Evolutionary conservation across 1,140 invertebrate species (phyloP).

Genomic region (Carposina sasakii): DNA sequence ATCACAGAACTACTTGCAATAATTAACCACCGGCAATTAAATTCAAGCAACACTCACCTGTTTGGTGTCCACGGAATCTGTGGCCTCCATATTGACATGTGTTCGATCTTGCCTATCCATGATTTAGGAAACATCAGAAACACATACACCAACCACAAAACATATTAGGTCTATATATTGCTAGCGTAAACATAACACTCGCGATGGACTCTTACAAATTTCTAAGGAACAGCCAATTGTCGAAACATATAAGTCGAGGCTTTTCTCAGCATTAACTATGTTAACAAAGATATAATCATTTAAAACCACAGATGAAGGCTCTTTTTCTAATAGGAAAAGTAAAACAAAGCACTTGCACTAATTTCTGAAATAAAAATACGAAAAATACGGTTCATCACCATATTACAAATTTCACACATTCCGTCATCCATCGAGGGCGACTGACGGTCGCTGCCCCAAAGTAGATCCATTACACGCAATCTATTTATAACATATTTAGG

Average conservation of each 20-base stretch:
- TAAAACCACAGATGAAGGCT: too few species aligned
- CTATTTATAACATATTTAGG: not conserved
- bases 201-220: constrained; percentile 56
- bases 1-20: too few species aligned
- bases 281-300: too few species aligned
- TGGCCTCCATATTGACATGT: constrained; percentile 68
- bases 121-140: constrained; percentile 67
- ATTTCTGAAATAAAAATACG: constrained; percentile 21
- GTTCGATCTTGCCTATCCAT: constrained; percentile 65
- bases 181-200: constrained; percentile 65
- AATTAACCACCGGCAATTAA: constrained; percentile 56
- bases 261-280: constrained; percentile 37
- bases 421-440: constrained; percentile 69
- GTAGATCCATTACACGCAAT: constrained; percentile 40
- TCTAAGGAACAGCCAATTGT: constrained; percentile 67
- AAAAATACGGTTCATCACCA: constrained; percentile 67
- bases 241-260: constrained; percentile 55
- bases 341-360: not conserved
- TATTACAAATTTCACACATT: constrained; percentile 69
- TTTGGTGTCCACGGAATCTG: constrained; percentile 64
- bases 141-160: constrained; percentile 50
- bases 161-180: constrained; percentile 48
- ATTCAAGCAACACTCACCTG: constrained; percentile 49
- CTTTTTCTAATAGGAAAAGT: too few species aligned
- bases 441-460: constrained; percentile 64